Base-by-base conservation (phyloP, 2,113 vertebrate genomes). In the Burhinus bistriatus region DNA sequence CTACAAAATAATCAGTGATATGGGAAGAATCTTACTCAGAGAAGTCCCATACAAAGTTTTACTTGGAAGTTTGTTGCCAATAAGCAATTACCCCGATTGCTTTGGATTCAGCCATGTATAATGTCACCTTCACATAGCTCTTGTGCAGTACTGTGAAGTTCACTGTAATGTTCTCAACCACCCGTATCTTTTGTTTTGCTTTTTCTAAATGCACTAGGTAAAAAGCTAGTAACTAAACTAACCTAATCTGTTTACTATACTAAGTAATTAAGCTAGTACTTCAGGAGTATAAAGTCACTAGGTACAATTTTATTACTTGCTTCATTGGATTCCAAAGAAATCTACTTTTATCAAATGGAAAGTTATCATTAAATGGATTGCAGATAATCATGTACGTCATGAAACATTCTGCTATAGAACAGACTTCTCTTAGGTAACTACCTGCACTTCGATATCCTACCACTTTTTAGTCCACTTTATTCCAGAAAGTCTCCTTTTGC, bases 111-210 rank as follows among this genome's bases (percentile, higher is more conserved):
- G n/a, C 7, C 15, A 68, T 0, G 0, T 30, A 23, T 25, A 45
- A 59, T 0, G 0, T 26, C 36, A 70, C 17, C 16, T 78, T 54
- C 57, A 76, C 10, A n/a, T 0, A 45, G 36, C 25, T 59, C 52
- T 80, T 58, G 22, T 9, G 47, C 18, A 79, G 11, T 42, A 91
- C 22, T 66, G 7, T 40, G 22, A 81, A 54, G n/a, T 42, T 84
- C 55, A 72, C n/a, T 34, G 10, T 9, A 57, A 59, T 11, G 4
- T 55, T 79, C 47, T 80, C 47, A 83, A 91, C 5, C 16, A 49
- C 3, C 62, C 44, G 1, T 26, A 38, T 36, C 23, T 71, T 64
- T 25, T 13, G 5, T 8, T 73, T 27, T 62, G 14, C 23, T 78
- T 61, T 70, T 85, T 30, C 36, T 34, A 57, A 30, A 90, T 2